These are phyloP conservation scores for Platyura marginata DNA, from an alignment of 1,140 invertebrate species.

Conservation along the genomic window DNA sequence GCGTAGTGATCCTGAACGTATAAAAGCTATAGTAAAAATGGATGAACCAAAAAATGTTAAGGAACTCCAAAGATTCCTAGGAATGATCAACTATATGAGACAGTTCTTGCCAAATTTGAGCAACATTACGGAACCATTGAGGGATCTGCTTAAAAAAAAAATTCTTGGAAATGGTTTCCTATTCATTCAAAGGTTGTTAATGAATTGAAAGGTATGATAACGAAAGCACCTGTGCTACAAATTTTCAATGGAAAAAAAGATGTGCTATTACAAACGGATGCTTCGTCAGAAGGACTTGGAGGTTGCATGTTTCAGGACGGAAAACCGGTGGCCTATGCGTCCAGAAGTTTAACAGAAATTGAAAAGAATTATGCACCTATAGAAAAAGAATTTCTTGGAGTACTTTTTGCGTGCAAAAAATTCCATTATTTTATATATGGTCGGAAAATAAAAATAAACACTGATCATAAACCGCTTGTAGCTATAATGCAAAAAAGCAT, in stretches of 20 bases:
- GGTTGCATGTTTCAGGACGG: conserved; percentile 15
- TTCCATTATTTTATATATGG: conserved; percentile 19
- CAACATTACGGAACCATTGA: conserved; percentile 7
- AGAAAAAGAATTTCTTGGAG: conserved; percentile 18
- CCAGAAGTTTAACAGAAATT: conserved; percentile 14
- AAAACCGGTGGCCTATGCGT: conserved; percentile 15
- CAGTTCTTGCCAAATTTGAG: conserved; percentile 10
- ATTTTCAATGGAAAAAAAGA: conserved; percentile 11
- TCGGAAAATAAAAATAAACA: conserved; percentile 10
- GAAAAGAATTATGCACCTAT: conserved; percentile 16
- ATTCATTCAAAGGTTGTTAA: conserved; percentile 11
- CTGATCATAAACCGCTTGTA: conserved; percentile 21
- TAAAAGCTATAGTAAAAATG: conserved; percentile 19
- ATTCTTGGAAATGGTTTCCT: conserved; percentile 6
- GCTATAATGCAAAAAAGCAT: conserved; percentile 20
- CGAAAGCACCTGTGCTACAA: conserved; percentile 11
- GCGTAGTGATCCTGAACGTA: conserved; percentile 16
- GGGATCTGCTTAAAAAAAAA: conserved; percentile 5
- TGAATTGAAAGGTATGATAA: conserved; percentile 12
- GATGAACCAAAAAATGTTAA: conserved; percentile 14
- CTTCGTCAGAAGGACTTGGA: conserved; percentile 15
- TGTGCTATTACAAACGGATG: conserved; percentile 16
- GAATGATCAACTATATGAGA: conserved; percentile 20
- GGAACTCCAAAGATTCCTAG: conserved; percentile 18
- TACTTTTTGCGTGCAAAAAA: conserved; percentile 11